Evolutionary conservation across 2,113 vertebrate genomes (phyloP).

Genomic region (Macaca mulatta): DNA sequence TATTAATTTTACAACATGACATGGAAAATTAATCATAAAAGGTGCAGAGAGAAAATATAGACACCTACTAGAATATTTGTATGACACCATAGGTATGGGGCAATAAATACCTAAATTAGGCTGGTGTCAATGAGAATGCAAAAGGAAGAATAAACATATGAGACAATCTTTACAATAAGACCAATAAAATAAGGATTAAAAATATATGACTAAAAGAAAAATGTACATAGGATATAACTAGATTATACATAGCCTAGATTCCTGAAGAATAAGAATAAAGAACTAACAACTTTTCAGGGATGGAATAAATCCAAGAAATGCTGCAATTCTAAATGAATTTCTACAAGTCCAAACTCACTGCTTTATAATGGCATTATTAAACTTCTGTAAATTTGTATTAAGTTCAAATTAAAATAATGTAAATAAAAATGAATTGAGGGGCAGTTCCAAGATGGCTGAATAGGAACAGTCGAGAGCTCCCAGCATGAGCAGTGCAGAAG

Average conservation of each 20-base stretch:
- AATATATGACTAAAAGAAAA: not conserved
- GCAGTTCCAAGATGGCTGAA: no score
- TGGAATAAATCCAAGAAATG: not conserved
- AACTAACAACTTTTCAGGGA: not conserved
- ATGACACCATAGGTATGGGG: not conserved
- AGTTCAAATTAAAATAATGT: not conserved
- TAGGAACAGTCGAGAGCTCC: no score
- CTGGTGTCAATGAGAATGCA: not conserved
- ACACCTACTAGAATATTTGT: not conserved
- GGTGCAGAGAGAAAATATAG: not conserved
- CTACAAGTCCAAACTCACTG: not conserved
- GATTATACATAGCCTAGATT: not conserved
- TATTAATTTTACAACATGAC: not conserved
- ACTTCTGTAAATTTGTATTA: not conserved
- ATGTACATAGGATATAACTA: not conserved
- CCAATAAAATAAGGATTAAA: not conserved
- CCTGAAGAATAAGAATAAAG: not conserved
- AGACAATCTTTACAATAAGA: slow-evolving; percentile 19
- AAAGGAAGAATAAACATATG: not conserved
- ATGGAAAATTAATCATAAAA: not conserved
- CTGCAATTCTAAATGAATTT: not conserved
- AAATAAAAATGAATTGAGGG: not conserved
- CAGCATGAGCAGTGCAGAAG: no score
- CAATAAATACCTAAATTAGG: not conserved
- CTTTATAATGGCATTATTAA: slow-evolving; percentile 16